A percentile compares a stretch with the other conserved stretches of the same genome.
Evolutionary conservation across 2,888 invertebrate genomes (phyloP).

Genomic region (Drosophila greeni): DNA sequence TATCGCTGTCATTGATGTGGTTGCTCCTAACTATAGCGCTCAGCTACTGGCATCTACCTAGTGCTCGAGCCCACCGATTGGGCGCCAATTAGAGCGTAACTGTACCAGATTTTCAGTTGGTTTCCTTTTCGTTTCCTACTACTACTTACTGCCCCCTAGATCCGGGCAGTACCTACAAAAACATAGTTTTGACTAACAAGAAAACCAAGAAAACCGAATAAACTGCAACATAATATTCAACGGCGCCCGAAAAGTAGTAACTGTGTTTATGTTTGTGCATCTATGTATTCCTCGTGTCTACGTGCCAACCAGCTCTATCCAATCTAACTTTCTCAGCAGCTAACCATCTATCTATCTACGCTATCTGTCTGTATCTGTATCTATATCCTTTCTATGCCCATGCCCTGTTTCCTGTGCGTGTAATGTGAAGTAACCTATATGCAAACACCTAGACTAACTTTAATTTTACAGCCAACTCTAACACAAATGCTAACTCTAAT

Average conservation of each 20-base stretch:
- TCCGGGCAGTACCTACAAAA: conserved; percentile 28
- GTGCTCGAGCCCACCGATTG: conserved; percentile 38
- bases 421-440: conserved; percentile 36
- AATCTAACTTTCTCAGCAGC: conserved; percentile 25
- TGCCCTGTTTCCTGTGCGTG: conserved; percentile 47
- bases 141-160: conserved; percentile 24
- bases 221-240: conserved; percentile 33
- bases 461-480: conserved; percentile 26
- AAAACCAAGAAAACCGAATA: conserved; percentile 25
- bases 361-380: conserved; percentile 45
- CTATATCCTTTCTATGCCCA: conserved; percentile 27
- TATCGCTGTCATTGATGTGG: conserved; percentile 19
- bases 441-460: conserved; percentile 24
- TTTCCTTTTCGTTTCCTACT: conserved; percentile 29
- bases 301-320: conserved; percentile 25
- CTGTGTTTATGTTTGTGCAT: conserved; percentile 48
- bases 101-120: conserved; percentile 48
- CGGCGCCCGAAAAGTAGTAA: conserved; percentile 54
- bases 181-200: conserved; percentile 30
- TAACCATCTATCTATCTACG: conserved; percentile 37
- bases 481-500: conserved; percentile 35
- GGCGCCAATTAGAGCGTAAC: conserved; percentile 40
- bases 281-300: conserved; percentile 44
- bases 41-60: conserved; percentile 38
- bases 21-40: conserved; percentile 13